Base-by-base conservation (phyloP, 1,140 invertebrate genomes). In the Chymomyza costata region DNA sequence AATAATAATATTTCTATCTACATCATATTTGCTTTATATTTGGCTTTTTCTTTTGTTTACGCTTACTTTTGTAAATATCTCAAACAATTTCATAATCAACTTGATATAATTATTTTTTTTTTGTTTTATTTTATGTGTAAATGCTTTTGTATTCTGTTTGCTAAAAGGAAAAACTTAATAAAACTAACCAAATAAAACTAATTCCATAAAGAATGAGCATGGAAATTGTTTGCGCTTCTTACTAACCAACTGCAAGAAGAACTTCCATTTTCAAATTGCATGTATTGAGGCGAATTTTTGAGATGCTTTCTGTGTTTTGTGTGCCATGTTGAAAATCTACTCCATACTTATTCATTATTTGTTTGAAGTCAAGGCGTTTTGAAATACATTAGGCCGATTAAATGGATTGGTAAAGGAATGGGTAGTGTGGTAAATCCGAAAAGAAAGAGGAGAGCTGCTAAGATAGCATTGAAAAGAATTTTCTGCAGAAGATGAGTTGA, bases 281-380 rank as follows among this genome's bases (percentile, higher is more conserved):
- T 35, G 15, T 38, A 38, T 25, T 25, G 21, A 25, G 21, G 21
- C 3, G 15, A 38, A 34, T 40, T 30, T 7, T 30, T 25, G 6
- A 21, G 14, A 30, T 40, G 64, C 64, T 66, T 63, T 53, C 32
- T 66, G 64, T 66, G 60, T 39, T 59, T 25, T n/a, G n/a, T 53
- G 63, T 66, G 48, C 40, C 15, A 3, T 13, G n/a, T n/a, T n/a
- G n/a, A n/a, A n/a, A n/a, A n/a, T n/a, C n/a, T n/a, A n/a, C n/a
- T n/a, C n/a, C n/a, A n/a, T n/a, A n/a, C n/a, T n/a, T n/a, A n/a
- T n/a, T n/a, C n/a, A n/a, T n/a, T n/a, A n/a, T n/a, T n/a, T n/a
- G n/a, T n/a, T n/a, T n/a, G n/a, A n/a, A n/a, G n/a, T n/a, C n/a
- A n/a, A n/a, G n/a, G n/a, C n/a, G n/a, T n/a, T n/a, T n/a, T n/a